These are phyloP conservation scores for Columba janthina DNA, from an alignment of 2,113 vertebrate genomes.

Conservation along the genomic window DNA sequence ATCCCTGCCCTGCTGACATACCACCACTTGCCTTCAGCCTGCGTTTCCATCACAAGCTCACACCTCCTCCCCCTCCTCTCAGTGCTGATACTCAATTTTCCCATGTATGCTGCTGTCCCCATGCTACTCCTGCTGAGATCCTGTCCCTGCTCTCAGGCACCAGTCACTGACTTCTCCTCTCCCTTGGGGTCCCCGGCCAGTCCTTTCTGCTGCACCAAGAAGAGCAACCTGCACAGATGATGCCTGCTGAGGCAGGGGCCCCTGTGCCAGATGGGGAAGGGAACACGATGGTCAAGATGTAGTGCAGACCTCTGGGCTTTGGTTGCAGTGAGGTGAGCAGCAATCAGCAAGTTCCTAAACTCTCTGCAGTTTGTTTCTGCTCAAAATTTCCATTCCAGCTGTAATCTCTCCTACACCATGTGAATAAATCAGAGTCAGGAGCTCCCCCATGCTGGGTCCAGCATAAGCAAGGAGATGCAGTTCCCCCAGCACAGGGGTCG, in stretches of 20 bases:
- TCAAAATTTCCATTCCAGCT: not conserved
- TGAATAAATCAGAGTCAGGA: not conserved
- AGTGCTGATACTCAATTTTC: not conserved
- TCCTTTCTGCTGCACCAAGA: not conserved
- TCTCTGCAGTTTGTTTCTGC: not conserved
- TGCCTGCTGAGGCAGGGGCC: not conserved
- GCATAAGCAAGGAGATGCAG: not conserved
- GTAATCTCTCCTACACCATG: not conserved
- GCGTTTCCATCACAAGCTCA: not conserved
- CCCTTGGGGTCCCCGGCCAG: not conserved
- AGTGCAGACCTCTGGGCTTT: not conserved
- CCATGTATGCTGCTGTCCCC: rapidly evolving
- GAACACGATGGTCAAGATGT: not conserved
- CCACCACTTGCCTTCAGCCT: not conserved
- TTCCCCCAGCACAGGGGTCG: not conserved
- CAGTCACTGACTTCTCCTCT: not conserved
- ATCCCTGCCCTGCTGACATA: not conserved
- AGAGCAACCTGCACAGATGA: not conserved
- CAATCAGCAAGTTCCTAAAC: not conserved
- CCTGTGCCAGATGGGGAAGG: rapidly evolving
- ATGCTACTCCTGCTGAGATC: not conserved
- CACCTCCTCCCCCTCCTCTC: not conserved
- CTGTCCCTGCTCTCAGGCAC: rapidly evolving
- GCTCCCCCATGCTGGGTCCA: not conserved
- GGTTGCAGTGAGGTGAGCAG: not conserved